These are phyloP conservation scores for Lasioglossum marginatum DNA, from an alignment of 2,888 invertebrate genomes.

Conservation along the genomic window DNA sequence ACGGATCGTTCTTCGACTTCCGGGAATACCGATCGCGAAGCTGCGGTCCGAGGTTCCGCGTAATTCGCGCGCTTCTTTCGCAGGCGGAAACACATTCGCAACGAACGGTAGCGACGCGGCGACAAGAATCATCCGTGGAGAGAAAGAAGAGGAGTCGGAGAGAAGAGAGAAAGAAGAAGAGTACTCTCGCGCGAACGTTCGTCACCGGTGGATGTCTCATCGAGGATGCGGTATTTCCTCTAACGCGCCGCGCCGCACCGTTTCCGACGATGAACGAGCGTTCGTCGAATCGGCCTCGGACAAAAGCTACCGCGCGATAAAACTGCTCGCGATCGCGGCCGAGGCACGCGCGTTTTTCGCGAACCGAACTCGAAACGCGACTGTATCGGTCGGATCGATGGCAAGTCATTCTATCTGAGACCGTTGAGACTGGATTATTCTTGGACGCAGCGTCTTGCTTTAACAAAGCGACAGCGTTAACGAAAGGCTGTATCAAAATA, in stretches of 20 bases:
- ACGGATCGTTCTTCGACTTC: conserved; percentile 61
- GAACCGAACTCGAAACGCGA: background rate
- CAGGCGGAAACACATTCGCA: background rate
- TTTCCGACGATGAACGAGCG: conserved; percentile 59
- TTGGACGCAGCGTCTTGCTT: no score
- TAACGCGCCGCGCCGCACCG: conserved; percentile 46
- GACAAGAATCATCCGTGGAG: background rate
- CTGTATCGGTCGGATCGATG: background rate
- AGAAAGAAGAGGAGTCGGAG: background rate
- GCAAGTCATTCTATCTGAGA: background rate
- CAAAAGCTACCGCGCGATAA: conserved; percentile 21
- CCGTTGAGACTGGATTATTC: background rate
- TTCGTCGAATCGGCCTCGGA: conserved; percentile 67
- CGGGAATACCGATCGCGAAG: conserved; percentile 71
- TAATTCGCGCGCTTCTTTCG: conserved; percentile 50
- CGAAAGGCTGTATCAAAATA: no score
- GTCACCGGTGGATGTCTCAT: conserved; percentile 67
- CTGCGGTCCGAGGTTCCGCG: conserved; percentile 66
- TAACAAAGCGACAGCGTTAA: no score
- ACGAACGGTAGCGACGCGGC: background rate
- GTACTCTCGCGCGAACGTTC: conserved; percentile 34
- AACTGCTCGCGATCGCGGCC: background rate
- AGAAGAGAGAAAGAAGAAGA: conserved; percentile 15
- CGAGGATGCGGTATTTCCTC: conserved; percentile 69
- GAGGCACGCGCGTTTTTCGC: conserved; percentile 17